Evolutionary conservation across 1,140 invertebrate species (phyloP).

Genomic region (Pseudobourletiella spinata): DNA sequence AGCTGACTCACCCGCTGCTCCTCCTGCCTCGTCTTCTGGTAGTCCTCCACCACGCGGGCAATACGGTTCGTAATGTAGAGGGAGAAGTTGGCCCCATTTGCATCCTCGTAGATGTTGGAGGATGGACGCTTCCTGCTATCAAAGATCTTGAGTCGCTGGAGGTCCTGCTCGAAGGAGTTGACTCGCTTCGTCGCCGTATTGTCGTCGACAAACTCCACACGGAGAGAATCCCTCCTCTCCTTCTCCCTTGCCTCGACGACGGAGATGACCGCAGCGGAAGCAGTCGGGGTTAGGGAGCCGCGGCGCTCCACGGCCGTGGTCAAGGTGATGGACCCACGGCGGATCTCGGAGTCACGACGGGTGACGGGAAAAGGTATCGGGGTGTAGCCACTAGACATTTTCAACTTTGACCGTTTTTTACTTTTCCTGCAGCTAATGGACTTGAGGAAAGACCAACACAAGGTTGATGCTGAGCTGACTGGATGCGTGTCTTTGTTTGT

Average conservation of each 20-base stretch:
- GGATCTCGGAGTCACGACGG: not conserved
- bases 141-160: constrained; percentile 9
- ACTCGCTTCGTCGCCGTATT: constrained; percentile 2
- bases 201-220: not conserved
- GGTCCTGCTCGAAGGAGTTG: constrained; percentile 18
- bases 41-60: constrained; percentile 10
- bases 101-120: constrained; percentile 6
- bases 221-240: not conserved
- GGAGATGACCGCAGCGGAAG: not conserved
- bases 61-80: constrained; percentile 8
- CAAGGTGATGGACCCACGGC: not conserved
- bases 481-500: too few relatives aligned
- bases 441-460: too few relatives aligned
- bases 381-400: not conserved
- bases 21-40: constrained; percentile 10
- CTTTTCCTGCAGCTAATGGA: too few relatives aligned
- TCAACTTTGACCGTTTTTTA: too few relatives aligned
- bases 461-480: too few relatives aligned
- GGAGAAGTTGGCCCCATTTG: constrained; percentile 8
- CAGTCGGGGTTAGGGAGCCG: not conserved
- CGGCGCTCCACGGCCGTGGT: not conserved
- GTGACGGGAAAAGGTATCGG: not conserved
- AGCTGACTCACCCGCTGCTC: not conserved
- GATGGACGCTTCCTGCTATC: constrained; percentile 13
- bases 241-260: not conserved